Conservation (phyloP, 2,888 invertebrate species). For the Syrista parreyssii region DNA sequence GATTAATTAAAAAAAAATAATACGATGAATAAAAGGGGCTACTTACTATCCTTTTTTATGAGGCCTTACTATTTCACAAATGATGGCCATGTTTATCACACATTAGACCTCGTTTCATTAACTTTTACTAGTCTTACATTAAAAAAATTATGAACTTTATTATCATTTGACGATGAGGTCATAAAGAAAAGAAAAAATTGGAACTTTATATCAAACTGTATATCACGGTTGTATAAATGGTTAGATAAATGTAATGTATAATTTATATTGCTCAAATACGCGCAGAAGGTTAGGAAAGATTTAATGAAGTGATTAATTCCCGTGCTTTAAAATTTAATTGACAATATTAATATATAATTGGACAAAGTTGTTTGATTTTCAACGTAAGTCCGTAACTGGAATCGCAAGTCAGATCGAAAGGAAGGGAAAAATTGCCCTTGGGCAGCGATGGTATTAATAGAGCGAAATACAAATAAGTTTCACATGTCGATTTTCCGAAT, state of each 20-base stretch:
- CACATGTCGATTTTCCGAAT: not conserved
- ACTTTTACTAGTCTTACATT: not conserved
- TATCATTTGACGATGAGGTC: not conserved
- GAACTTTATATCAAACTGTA: not conserved
- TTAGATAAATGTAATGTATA: not conserved
- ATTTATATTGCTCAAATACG: not conserved
- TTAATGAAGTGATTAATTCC: not conserved
- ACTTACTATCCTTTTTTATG: not conserved
- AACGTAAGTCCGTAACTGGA: slow-evolving; percentile 46
- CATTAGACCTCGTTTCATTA: not conserved
- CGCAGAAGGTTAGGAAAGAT: not conserved
- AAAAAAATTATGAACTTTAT: too few species aligned
- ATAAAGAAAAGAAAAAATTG: not conserved
- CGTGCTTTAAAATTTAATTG: slow-evolving; percentile 56
- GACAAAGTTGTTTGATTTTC: slow-evolving; percentile 47
- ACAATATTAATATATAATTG: slow-evolving; percentile 55
- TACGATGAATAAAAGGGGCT: not conserved
- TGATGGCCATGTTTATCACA: not conserved
- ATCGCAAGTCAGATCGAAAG: slow-evolving; percentile 36
- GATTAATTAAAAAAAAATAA: not conserved
- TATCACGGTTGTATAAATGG: not conserved
- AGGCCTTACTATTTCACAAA: not conserved
- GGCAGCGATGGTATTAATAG: slow-evolving; percentile 1
- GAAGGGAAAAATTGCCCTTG: slow-evolving; percentile 30
- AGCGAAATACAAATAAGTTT: not conserved